Conservation (phyloP, 2,888 invertebrate species). For the Dinocampus coccinellae region DNA sequence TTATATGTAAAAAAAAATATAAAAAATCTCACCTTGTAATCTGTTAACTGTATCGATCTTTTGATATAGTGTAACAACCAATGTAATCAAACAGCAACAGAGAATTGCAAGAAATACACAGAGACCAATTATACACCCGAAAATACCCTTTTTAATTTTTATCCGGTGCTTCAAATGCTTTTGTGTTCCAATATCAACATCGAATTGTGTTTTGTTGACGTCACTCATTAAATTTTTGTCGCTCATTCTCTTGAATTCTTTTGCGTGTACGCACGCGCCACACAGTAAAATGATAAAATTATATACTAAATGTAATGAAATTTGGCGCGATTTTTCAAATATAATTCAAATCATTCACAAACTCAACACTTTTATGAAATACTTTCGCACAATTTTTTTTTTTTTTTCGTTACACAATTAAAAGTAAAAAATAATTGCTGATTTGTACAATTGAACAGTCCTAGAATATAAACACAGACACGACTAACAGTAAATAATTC, state of each 20-base stretch:
- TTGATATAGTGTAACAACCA: slow-evolving; percentile 53
- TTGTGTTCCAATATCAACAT: slow-evolving; percentile 12
- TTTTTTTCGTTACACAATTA: neutral
- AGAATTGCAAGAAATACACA: slow-evolving; percentile 56
- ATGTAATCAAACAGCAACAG: slow-evolving; percentile 54
- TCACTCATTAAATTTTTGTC: neutral
- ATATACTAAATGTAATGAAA: neutral
- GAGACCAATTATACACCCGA: slow-evolving; percentile 55
- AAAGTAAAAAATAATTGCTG: neutral
- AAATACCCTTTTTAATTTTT: slow-evolving; percentile 27
- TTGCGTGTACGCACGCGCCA: slow-evolving; percentile 5
- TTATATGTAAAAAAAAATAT: neutral
- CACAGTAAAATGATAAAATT: too few relatives aligned
- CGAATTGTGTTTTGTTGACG: neutral
- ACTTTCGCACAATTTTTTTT: neutral
- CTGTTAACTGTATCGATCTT: slow-evolving; percentile 47
- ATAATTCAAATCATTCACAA: neutral
- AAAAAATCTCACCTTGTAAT: slow-evolving; percentile 36
- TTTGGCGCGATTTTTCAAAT: slow-evolving; percentile 23
- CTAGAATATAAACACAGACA: neutral
- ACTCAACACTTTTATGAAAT: neutral
- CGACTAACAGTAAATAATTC: neutral
- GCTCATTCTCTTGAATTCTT: neutral
- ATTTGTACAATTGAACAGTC: neutral
- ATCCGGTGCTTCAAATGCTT: neutral